A percentile compares a stretch with the other conserved stretches of the same genome.
Evolutionary conservation across 2,888 invertebrate genomes (phyloP).

Genomic region (Tridacna gigas): DNA sequence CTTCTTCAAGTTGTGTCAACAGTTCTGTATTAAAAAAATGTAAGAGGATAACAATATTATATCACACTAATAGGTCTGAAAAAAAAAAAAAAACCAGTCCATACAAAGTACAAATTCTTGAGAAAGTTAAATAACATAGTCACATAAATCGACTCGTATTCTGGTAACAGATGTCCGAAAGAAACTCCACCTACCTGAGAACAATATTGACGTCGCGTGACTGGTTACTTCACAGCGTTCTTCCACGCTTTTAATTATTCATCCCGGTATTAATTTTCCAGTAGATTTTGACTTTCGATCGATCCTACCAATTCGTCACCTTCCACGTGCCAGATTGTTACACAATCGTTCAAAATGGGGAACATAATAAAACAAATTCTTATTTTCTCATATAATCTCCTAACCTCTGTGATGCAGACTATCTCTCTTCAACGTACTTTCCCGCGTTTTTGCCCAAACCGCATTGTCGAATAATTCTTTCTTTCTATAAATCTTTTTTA

Average conservation of each 20-base stretch:
- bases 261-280: conserved; percentile 37
- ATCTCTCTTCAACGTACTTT: no score
- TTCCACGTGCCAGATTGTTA: not conserved
- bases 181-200: conserved; percentile 32
- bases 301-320: not conserved
- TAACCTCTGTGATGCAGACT: no score
- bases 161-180: not conserved
- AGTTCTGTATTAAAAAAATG: no score
- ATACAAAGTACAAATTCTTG: not conserved
- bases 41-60: no score
- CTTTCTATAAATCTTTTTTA: no score
- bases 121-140: not conserved
- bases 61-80: no score
- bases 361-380: not conserved
- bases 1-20: no score
- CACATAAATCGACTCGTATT: not conserved
- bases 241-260: conserved; percentile 48
- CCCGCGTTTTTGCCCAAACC: no score
- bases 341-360: not conserved
- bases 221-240: conserved; percentile 22
- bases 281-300: conserved; percentile 28
- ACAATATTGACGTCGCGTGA: conserved; percentile 36
- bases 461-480: no score
- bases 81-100: no score
- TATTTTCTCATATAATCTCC: no score